Percentiles rank a stretch among this genome's conserved stretches.
phyloP scores from a whole-genome alignment of 2,797 vertebrate species.

The Microctenopoma lineatum region DNA sequence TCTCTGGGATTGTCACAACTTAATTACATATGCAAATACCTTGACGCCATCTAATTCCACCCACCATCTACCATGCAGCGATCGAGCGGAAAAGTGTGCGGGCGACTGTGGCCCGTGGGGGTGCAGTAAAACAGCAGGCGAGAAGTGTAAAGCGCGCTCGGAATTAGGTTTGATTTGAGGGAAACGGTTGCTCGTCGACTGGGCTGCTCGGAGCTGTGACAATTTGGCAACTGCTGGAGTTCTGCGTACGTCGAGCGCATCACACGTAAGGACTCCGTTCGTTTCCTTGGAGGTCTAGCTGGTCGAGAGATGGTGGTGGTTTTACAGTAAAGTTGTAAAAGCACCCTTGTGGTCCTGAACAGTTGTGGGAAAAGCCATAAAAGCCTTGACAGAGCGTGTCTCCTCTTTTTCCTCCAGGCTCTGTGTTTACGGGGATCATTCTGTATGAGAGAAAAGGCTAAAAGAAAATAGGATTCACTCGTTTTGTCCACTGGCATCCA shows the following conservation, averaged over 20 bases:
- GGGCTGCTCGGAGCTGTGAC: constrained; percentile 18
- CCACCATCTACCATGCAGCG: constrained; percentile 15
- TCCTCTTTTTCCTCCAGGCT: constrained; percentile 43
- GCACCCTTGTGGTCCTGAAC: constrained; percentile 54
- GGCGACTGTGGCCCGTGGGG: constrained; percentile 27
- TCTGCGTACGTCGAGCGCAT: constrained; percentile 59
- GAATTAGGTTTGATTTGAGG: constrained; percentile 68
- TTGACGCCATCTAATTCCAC: constrained; percentile 26
- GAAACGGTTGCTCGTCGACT: constrained; percentile 36
- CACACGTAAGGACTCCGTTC: constrained; percentile 75
- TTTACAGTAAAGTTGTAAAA: constrained; percentile 62
- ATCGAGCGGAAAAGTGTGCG: constrained; percentile 2
- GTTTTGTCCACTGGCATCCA: constrained; percentile 41
- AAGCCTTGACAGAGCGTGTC: constrained; percentile 47
- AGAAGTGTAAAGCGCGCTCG: constrained; percentile 39
- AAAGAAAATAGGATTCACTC: constrained; percentile 56
- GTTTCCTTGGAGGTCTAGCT: constrained; percentile 35
- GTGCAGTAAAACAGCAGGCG: constrained; percentile 39
- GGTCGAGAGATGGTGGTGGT: not conserved
- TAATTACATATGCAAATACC: constrained; percentile 60
- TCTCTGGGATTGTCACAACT: constrained; percentile 40
- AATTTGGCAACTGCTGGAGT: constrained; percentile 44
- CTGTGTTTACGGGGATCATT: constrained; percentile 49
- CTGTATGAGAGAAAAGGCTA: constrained; percentile 8
- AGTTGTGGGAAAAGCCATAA: constrained; percentile 57